Base-by-base conservation (phyloP, 2,797 vertebrate species). In the Sylvia borin region DNA sequence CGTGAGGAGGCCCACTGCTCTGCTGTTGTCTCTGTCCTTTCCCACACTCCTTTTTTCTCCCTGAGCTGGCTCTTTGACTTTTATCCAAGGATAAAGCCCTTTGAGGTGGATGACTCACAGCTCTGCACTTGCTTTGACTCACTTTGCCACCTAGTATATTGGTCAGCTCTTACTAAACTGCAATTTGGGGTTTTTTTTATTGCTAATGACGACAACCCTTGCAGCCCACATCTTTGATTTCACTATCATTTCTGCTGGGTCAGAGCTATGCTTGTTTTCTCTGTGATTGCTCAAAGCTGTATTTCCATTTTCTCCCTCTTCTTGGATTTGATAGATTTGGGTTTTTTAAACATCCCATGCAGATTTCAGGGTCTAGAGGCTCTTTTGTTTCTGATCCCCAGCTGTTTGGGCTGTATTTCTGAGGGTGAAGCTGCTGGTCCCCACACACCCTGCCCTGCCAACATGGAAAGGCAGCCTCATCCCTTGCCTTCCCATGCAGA, bases 41-140 rank as follows among this genome's bases (percentile, higher is more conserved):
- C 54, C 68, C n/a, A 43, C 45, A 5, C 51, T 88, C 45, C 11
- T 85, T 85, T 93, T 76, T 94, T 43, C 48, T 80, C 45, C 38
- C 65, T 77, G 82, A 66, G 82, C 85, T 75, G 42, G 51, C 58
- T 75, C 54, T 85, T 87, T 95, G 87, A 88, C 90, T 92, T 75
- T 83, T 91, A 68, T 88, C 92, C 91, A 92, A 94, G 73, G 70
- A 81, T 91, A 62, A 94, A 92, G 64, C 58, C 53, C 80, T 96
- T 84, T 96, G 76, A 94, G 70, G 70, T 78, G 48, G 76, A 70
- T 96, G 95, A 96, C 82, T 93, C 89, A 93, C 47, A 55, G 48
- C 58, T 84, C 29, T 5, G 66, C 62, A 53, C 72, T 91, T 93
- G 84, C 93, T 93, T 96, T 96, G 92, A 95, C 86, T 97, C 92